These are phyloP conservation scores for Macrotus californicus DNA, from an alignment of 2,113 vertebrate genomes.

Conservation along the genomic window DNA sequence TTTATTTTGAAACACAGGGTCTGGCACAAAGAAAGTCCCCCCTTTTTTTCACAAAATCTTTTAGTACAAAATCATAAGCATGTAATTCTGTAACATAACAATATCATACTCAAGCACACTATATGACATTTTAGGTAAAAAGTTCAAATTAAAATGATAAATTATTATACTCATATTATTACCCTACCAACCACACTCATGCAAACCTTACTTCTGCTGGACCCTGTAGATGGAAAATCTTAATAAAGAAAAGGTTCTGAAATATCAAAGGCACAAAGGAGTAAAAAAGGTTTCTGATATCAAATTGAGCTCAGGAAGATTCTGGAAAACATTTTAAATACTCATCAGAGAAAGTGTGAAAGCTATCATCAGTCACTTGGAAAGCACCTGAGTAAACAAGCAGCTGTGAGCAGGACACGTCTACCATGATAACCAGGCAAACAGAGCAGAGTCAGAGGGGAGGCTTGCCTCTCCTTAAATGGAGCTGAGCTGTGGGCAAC, in stretches of 20 bases:
- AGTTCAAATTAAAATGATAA: too few relatives aligned
- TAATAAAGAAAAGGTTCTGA: neutral
- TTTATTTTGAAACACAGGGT: slow-evolving; percentile 4
- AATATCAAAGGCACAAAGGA: neutral
- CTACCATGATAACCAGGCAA: neutral
- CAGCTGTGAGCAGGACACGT: neutral
- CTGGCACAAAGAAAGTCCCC: too few relatives aligned
- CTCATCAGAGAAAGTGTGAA: slow-evolving; percentile 6
- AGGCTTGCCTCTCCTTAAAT: neutral
- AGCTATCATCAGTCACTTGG: neutral
- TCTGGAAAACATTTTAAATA: slow-evolving; percentile 26
- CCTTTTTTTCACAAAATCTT: too few relatives aligned
- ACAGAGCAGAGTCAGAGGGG: neutral
- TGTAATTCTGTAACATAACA: too few relatives aligned
- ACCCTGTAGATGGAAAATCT: neutral
- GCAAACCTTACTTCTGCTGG: too few relatives aligned
- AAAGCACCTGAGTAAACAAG: neutral
- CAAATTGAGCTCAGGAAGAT: neutral
- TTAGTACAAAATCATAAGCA: too few relatives aligned
- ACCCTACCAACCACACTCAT: too few relatives aligned
- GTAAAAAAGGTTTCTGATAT: neutral
- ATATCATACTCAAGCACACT: too few relatives aligned
- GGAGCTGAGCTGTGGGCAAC: neutral
- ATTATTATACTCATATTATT: too few relatives aligned
- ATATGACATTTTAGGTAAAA: too few relatives aligned